These are phyloP conservation scores for Clanis bilineata DNA, from an alignment of 2,888 invertebrate genomes.

Conservation along the genomic window DNA sequence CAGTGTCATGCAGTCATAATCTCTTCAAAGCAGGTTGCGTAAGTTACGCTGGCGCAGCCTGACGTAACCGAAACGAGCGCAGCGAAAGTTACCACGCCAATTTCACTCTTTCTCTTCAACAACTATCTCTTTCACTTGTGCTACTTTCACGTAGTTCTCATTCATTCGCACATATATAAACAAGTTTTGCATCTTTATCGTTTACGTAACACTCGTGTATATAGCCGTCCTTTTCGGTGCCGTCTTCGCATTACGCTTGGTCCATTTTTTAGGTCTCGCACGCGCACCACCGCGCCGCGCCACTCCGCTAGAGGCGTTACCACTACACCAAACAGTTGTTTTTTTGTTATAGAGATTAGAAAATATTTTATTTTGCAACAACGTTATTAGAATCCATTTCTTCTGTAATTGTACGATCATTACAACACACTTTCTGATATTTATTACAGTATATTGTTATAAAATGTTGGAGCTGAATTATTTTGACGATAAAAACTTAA, in stretches of 20 bases:
- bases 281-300: conserved; percentile 49
- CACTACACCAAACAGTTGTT: conserved; percentile 67
- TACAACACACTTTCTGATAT: not conserved
- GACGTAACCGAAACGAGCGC: conserved; percentile 78
- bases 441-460: not conserved
- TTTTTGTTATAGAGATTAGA: conserved; percentile 43
- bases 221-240: conserved; percentile 51
- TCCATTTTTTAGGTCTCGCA: conserved; percentile 69
- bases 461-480: no score
- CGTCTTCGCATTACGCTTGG: conserved; percentile 62
- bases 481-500: no score
- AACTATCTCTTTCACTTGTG: conserved; percentile 49
- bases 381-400: not conserved
- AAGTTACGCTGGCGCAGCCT: conserved; percentile 43
- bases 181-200: conserved; percentile 47
- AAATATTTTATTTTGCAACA: conserved; percentile 31
- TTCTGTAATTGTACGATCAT: not conserved
- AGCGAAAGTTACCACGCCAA: conserved; percentile 77
- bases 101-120: conserved; percentile 74
- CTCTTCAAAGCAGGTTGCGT: conserved; percentile 59
- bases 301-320: conserved; percentile 58
- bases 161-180: conserved; percentile 46
- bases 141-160: conserved; percentile 32
- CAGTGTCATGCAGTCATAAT: conserved; percentile 77
- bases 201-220: conserved; percentile 41